These are phyloP conservation scores for Paradisaea rubra DNA, from an alignment of 2,113 vertebrate species.

Conservation along the genomic window DNA sequence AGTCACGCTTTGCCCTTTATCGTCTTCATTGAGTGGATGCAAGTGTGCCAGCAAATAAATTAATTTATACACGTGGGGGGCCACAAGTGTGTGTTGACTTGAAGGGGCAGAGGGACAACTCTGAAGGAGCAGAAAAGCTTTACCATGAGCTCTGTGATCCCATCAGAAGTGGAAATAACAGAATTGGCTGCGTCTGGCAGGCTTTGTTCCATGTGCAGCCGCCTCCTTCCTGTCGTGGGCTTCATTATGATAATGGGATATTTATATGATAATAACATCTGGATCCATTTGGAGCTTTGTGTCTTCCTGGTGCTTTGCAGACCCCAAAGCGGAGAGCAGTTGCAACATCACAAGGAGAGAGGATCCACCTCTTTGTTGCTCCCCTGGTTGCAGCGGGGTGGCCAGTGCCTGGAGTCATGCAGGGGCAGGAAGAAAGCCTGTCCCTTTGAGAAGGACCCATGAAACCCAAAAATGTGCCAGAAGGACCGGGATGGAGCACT, in stretches of 20 bases:
- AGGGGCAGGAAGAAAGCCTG: background rate
- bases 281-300: background rate
- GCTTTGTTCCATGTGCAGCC: background rate
- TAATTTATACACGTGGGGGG: background rate
- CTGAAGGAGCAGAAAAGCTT: background rate
- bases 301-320: background rate
- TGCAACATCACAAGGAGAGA: background rate
- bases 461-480: background rate
- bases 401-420: background rate
- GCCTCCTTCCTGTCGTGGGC: background rate
- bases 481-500: background rate
- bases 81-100: background rate
- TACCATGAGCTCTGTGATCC: background rate
- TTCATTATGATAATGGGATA: background rate
- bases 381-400: no score
- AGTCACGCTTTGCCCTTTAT: background rate
- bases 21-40: background rate
- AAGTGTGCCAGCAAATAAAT: background rate
- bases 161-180: background rate
- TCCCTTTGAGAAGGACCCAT: background rate
- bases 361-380: accelerated
- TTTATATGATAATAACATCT: background rate
- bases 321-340: background rate
- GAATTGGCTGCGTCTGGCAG: background rate
- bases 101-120: background rate